Evolutionary conservation across 1,140 invertebrate genomes (phyloP).

Genomic region (Zeugodacus cucurbitae): DNA sequence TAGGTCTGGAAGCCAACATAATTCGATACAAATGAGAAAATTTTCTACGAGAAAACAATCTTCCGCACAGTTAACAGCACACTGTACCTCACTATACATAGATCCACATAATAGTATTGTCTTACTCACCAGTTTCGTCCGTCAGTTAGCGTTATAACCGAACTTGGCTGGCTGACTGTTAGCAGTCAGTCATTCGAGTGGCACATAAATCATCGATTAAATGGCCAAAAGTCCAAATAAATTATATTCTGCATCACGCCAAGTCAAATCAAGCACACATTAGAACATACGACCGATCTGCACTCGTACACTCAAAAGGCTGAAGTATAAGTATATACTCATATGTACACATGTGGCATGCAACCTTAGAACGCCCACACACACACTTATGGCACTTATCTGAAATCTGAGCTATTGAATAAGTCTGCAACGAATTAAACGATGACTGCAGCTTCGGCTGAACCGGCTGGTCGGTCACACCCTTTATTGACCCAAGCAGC

Average conservation of each 20-base stretch:
- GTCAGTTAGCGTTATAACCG: neutral
- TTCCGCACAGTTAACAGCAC: no score
- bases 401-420: slow-evolving; percentile 34
- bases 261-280: slow-evolving; percentile 5
- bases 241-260: slow-evolving; percentile 33
- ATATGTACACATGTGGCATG: slow-evolving; percentile 5
- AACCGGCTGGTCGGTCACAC: neutral
- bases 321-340: neutral
- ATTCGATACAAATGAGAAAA: no score
- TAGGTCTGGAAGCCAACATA: no score
- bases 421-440: slow-evolving; percentile 25
- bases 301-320: no score
- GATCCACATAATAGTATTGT: neutral
- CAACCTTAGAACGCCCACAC: slow-evolving; percentile 19
- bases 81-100: neutral
- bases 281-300: neutral
- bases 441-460: neutral
- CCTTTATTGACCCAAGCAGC: slow-evolving; percentile 32
- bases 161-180: neutral
- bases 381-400: neutral
- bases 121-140: neutral
- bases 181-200: slow-evolving; percentile 28
- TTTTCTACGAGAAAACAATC: no score
- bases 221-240: slow-evolving; percentile 38
- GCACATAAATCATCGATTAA: slow-evolving; percentile 37